Conservation (phyloP, 2,888 invertebrate species). For the Crematogaster levior region DNA sequence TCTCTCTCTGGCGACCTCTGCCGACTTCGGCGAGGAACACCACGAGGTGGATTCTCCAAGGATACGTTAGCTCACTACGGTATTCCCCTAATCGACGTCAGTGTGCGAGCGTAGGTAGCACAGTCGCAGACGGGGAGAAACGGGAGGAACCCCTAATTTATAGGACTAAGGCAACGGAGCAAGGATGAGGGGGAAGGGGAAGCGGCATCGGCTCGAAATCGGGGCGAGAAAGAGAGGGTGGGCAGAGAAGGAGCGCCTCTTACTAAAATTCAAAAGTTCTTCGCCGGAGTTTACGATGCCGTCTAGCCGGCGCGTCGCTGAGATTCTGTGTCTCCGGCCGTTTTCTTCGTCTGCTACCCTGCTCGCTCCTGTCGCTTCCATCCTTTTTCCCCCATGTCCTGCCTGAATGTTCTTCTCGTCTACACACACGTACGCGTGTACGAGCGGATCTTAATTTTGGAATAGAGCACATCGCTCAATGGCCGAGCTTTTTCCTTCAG, state of each 20-base stretch:
- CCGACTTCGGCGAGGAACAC: constrained; percentile 46
- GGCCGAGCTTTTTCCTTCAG: not conserved
- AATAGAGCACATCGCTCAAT: not conserved
- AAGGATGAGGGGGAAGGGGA: not conserved
- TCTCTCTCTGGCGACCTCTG: constrained; percentile 71
- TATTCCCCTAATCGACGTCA: constrained; percentile 55
- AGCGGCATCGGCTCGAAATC: constrained; percentile 14
- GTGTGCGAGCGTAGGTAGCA: constrained; percentile 37
- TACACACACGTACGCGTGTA: not conserved
- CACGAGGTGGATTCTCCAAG: constrained; percentile 37
- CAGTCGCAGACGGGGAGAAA: constrained; percentile 51
- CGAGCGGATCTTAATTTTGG: constrained; percentile 31
- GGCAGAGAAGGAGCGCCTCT: constrained; percentile 55
- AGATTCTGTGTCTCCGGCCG: constrained; percentile 68
- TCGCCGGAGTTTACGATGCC: constrained; percentile 83
- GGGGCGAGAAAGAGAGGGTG: constrained; percentile 33
- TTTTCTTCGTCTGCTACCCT: constrained; percentile 49
- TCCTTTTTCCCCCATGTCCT: constrained; percentile 45
- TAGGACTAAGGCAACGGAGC: constrained; percentile 69
- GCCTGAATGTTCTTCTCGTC: constrained; percentile 39
- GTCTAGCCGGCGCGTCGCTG: constrained; percentile 83
- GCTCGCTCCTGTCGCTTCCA: constrained; percentile 15
- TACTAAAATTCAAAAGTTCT: constrained; percentile 83
- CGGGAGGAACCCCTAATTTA: constrained; percentile 78
- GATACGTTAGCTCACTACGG: constrained; percentile 57